Base-by-base conservation (phyloP, 1,140 invertebrate species). In the Neodiprion virginianus region DNA sequence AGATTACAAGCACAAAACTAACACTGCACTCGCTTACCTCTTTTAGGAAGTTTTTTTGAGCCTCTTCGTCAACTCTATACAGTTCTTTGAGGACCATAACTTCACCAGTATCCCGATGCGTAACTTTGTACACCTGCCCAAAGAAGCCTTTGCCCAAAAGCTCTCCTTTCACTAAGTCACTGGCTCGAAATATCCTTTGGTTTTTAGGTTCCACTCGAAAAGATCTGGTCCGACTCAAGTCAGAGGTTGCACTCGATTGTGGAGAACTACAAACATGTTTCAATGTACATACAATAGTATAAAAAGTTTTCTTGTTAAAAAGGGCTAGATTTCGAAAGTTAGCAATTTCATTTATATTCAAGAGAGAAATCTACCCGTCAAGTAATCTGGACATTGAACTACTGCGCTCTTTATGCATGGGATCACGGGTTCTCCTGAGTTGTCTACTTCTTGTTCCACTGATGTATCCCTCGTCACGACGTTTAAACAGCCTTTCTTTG, bases 61-160 rank as follows among this genome's bases (percentile, higher is more conserved):
- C 96, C 83, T 96, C 96, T 86, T 97, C 96, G 83, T 98, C 96
- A 28, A 98, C 95, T 72, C 96, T 91, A 86, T 97, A 97, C 75
- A 98, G 90, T 84, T 98, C 96, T 84, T 98, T 98, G 14, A 98
- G 90, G 69, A 98, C 97, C 96, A 98, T 98, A 14, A 97, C 93
- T 88, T 98, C 96, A 72, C 93, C 93, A 0, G 96, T 98, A 76
- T 95, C 93, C 72, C 93, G 92, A 85, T 98, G 96, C 3, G 95
- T 97, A 23, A 97, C 96, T 89, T 96, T 95, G 83, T 93, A 96
- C 14, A 96, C 95, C 86, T 97, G 95, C 1, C 97, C 97, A 85
- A 98, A 98, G 88, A 98, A 98, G 23, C 97, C 97, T 84, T 96
- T 95, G 9, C 97, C 97, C 8, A 98, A 87, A 2, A 98, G 89